These are phyloP conservation scores for human (Homo sapiens) DNA, from an alignment of 2,113 vertebrate species.

Conservation along the genomic window DNA sequence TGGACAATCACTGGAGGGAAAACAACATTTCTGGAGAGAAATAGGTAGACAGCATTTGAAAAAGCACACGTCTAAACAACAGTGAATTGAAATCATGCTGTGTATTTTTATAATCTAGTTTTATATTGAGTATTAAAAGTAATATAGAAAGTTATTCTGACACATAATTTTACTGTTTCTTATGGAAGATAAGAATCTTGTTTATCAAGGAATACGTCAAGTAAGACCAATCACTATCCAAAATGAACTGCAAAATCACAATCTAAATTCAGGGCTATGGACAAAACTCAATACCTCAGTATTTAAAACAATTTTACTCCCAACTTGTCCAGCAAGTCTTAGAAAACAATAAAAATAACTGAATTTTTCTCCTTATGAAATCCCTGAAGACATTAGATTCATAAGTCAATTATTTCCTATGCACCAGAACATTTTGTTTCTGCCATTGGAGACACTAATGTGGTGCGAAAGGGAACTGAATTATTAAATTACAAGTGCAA, in stretches of 20 bases:
- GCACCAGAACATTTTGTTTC: neutral
- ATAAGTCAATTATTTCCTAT: conserved; percentile 13
- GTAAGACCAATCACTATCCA: neutral
- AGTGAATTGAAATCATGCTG: neutral
- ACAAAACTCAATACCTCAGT: neutral
- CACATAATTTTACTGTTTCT: neutral
- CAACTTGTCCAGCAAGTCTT: neutral
- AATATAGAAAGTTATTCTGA: neutral
- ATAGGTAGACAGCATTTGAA: neutral
- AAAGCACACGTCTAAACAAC: neutral
- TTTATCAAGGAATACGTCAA: neutral
- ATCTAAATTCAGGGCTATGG: neutral
- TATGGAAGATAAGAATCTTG: neutral
- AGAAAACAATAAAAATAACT: neutral
- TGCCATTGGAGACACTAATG: neutral
- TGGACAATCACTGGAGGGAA: neutral
- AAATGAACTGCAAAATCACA: neutral
- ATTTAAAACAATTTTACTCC: neutral
- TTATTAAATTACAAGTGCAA: conserved; percentile 41
- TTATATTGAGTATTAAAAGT: neutral
- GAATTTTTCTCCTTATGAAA: neutral
- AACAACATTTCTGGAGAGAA: neutral
- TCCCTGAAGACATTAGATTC: neutral
- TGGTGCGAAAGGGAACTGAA: conserved; percentile 14
- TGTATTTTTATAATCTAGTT: neutral